Base-by-base conservation (phyloP, 2,888 invertebrate species). In the Meiosimyza decipiens region DNA sequence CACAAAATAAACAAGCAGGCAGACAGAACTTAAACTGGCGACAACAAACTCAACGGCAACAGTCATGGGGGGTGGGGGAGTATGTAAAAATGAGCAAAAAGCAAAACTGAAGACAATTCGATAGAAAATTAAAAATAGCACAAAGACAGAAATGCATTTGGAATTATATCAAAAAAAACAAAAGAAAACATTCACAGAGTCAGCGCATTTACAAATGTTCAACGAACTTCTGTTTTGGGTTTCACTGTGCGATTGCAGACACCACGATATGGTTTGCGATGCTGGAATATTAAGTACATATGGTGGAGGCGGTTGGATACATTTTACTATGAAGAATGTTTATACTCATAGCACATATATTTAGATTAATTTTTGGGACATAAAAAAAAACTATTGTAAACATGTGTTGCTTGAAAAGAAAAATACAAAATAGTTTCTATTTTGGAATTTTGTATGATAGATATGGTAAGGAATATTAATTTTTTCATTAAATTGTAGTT, bases 91-190 rank as follows among this genome's bases (percentile, higher is more conserved):
- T 22, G 49, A 49, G 49, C 47, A 16, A 54, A n/a, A 68, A 59
- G 49, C 22, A 60, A 60, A 69, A 66, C 52, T n/a, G 52, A 66
- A 54, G 54, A 54, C 55, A 40, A 40, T 40, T 40, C 40, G 40
- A 40, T 15, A 65, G 33, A 33, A 60, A 62, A 22, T 47, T 70
- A 70, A 63, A 70, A 63, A 70, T 70, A 70, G 70, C 62, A 50
- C 54, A 64, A 57, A 69, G 73, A 22, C 60, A 65, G 18, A 75
- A 66, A 60, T 71, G 60, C 57, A 73, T 73, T 71, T 71, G 71
- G 71, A 73, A 73, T 40, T 71, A 67, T 71, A 65, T 33, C 40
- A 67, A 63, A 70, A 52, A 9, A 78, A 76, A 80, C n/a, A 70
- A 75, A 74, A 66, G 68, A 71, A 60, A 60, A 28, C 62, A 70